Base-by-base conservation (phyloP, 2,113 vertebrate species). In the Peromyscus maniculatus region DNA sequence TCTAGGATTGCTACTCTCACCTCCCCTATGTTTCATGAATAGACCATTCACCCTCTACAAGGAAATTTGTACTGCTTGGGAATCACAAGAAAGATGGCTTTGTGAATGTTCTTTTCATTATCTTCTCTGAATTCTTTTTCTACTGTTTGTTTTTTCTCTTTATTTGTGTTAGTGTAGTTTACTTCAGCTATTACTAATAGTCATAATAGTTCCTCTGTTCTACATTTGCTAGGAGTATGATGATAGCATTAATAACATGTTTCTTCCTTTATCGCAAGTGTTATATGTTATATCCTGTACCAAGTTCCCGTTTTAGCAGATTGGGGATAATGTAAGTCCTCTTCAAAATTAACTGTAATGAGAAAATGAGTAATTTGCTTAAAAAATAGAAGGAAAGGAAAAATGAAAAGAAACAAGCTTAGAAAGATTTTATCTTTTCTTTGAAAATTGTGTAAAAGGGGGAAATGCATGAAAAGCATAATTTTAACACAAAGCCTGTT, bases 111-210 rank as follows among this genome's bases (percentile, higher is more conserved):
- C 39, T 93, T 97, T 87, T 93, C 17, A 82, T 91, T 86, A 43
- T 88, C 33, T 75, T 28, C 77, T 86, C 28, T 77, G 59, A 91
- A 46, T 62, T 80, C 12, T 92, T 83, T 93, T 82, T 87, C 55
- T 75, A 3, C 74, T 88, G 88, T 95, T 78, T 69, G 94, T 82
- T 96, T 93, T 87, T 19, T 59, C 46, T 88, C 74, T 72, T 90
- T 93, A 79, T 79, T 91, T 96, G 26, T 62, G 71, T 64, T 43
- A 31, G 55, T 15, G 31, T 96, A 89, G 72, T 13, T 79, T 89
- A 33, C 31, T 46, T 95, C 83, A 79, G 2, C 96, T 87, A 93
- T 71, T 95, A 91, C 74, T 64, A 88, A 9, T 39, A 77, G 55
- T 46, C 26, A 36, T 75, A 91, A 86, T 87, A 96, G 77, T 46